phyloP scores from a whole-genome alignment of 2,113 vertebrate species.

The Sceloporus tristichus region DNA sequence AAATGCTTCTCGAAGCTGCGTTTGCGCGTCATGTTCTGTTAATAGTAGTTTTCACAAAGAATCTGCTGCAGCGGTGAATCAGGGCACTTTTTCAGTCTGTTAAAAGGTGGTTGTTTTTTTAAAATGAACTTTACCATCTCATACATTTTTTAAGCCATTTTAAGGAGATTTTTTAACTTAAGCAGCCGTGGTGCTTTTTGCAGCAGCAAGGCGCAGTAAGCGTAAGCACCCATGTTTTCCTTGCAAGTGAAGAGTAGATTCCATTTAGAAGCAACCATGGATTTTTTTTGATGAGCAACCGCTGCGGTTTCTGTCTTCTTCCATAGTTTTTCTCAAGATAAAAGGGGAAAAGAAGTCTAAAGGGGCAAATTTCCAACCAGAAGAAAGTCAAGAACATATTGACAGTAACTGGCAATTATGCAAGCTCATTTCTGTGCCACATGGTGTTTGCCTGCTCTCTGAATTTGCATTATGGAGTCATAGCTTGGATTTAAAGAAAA shows the following conservation, averaged over 20 bases:
- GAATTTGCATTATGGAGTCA: constrained; percentile 17
- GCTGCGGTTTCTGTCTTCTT: background rate
- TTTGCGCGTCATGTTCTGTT: no score
- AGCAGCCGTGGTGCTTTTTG: no score
- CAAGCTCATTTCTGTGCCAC: constrained; percentile 9
- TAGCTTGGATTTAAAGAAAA: background rate
- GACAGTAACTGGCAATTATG: constrained; percentile 20
- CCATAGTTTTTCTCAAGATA: background rate
- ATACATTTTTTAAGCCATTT: background rate
- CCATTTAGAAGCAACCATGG: accelerated
- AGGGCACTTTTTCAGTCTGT: no score
- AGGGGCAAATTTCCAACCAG: constrained; percentile 5
- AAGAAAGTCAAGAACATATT: constrained; percentile 25
- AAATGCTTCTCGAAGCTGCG: no score
- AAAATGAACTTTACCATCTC: no score
- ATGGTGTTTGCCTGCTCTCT: background rate
- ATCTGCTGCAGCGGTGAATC: no score
- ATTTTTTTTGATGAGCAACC: accelerated
- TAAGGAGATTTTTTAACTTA: background rate
- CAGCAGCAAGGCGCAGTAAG: no score
- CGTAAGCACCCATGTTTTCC: background rate
- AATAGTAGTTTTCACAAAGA: no score
- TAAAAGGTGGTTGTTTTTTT: no score
- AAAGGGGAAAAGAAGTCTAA: background rate
- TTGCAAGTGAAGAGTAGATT: background rate